Conservation (phyloP, 2,113 vertebrate species). For the Ardeotis arabs region DNA sequence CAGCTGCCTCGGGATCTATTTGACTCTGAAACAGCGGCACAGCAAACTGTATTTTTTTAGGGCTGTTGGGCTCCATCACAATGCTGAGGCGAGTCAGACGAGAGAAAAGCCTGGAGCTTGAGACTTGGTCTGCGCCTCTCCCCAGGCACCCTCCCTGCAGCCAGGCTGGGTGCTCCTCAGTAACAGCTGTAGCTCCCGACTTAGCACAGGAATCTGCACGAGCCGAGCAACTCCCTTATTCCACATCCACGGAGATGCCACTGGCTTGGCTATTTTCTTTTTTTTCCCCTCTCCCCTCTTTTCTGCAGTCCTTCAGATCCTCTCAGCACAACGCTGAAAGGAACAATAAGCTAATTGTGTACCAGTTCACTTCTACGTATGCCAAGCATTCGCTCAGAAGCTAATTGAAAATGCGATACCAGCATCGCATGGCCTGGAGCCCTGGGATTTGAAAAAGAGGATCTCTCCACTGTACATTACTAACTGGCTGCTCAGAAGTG, state of each 20-base stretch:
- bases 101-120: constrained; percentile 20
- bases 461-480: constrained; percentile 81
- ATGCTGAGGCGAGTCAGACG: constrained; percentile 40
- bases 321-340: constrained; percentile 76
- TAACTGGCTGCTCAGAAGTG: constrained; percentile 81
- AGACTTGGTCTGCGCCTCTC: constrained; percentile 24
- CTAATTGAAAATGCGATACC: constrained; percentile 86
- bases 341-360: constrained; percentile 82
- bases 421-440: constrained; percentile 77
- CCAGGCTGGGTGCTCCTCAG: constrained; percentile 57
- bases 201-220: constrained; percentile 53
- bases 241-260: constrained; percentile 69
- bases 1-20: constrained; percentile 91
- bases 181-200: constrained; percentile 72
- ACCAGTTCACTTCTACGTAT: constrained; percentile 75
- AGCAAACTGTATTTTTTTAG: constrained; percentile 95
- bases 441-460: constrained; percentile 82
- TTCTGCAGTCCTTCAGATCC: constrained; percentile 71
- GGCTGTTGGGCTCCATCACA: constrained; percentile 93
- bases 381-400: constrained; percentile 82
- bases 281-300: background rate
- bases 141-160: constrained; percentile 59
- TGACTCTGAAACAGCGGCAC: constrained; percentile 92
- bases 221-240: constrained; percentile 63
- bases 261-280: constrained; percentile 37